A percentile compares a stretch with the other conserved stretches of the same genome.
These are phyloP conservation scores for Seriola quinqueradiata DNA, from an alignment of 2,113 vertebrate species.

Conservation along the genomic window DNA sequence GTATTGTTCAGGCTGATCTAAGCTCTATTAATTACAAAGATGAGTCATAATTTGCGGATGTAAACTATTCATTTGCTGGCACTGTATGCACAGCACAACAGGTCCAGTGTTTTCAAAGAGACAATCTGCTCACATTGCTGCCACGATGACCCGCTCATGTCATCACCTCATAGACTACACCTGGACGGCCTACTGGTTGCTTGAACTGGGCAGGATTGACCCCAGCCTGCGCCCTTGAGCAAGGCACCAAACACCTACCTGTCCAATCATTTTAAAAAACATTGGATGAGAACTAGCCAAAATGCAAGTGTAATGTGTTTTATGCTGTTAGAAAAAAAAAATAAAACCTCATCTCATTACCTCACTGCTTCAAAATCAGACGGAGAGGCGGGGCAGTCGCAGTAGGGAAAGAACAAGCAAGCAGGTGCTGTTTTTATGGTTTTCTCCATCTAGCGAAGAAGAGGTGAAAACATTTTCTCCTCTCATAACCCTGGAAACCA, in stretches of 20 bases:
- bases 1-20: conserved; percentile 31
- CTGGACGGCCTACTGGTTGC: not conserved
- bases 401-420: conserved; percentile 76
- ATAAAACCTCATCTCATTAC: conserved; percentile 56
- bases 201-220: conserved; percentile 2
- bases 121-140: not conserved
- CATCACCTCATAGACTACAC: conserved; percentile 16
- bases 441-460: conserved; percentile 63
- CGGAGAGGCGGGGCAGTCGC: not conserved
- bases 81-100: conserved; percentile 18
- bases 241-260: not conserved
- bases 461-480: conserved; percentile 80
- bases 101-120: not conserved
- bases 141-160: not conserved
- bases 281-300: conserved; percentile 4
- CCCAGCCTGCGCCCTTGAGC: not conserved
- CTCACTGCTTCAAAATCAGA: conserved; percentile 51
- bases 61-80: conserved; percentile 29
- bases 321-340: conserved; percentile 2
- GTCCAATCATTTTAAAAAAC: conserved; percentile 18
- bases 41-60: conserved; percentile 50
- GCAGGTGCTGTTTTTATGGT: conserved; percentile 82
- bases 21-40: conserved; percentile 49
- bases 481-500: conserved; percentile 71
- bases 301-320: conserved; percentile 30